phyloP scores from a whole-genome alignment of 2,113 vertebrate genomes.

The Guaruba guarouba region DNA sequence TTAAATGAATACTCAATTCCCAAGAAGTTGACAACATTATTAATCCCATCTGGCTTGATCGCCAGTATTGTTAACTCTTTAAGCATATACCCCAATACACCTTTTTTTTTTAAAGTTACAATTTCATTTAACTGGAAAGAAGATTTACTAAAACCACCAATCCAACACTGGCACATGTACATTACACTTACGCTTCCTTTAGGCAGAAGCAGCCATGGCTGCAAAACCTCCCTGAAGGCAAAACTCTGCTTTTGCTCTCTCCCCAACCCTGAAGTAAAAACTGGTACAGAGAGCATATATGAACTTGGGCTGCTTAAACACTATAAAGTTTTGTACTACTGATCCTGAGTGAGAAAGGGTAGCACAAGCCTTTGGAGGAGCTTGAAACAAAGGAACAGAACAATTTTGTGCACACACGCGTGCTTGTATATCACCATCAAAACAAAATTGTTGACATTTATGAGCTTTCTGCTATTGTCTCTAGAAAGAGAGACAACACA shows the following conservation, averaged over 20 bases:
- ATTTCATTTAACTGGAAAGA: neutral
- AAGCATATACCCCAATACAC: neutral
- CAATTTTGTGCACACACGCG: accelerated
- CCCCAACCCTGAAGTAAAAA: neutral
- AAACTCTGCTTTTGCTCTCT: neutral
- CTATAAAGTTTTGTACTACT: neutral
- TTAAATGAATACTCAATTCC: neutral
- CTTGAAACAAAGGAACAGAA: neutral
- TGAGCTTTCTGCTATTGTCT: neutral
- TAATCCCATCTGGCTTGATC: neutral
- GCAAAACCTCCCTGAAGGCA: neutral
- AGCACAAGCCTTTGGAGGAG: neutral
- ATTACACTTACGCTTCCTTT: neutral
- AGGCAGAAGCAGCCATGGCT: neutral
- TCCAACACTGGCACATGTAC: neutral
- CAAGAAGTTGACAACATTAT: neutral
- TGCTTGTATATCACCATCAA: neutral
- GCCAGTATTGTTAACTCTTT: neutral
- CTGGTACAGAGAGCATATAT: neutral
- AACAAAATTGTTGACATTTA: neutral
- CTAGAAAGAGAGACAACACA: neutral
- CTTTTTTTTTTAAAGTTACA: neutral
- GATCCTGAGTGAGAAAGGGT: neutral
- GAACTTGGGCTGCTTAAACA: neutral
- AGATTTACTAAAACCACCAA: neutral